Base-by-base conservation (phyloP, 2,888 invertebrate species). In the Sinhomidia bicolor region DNA sequence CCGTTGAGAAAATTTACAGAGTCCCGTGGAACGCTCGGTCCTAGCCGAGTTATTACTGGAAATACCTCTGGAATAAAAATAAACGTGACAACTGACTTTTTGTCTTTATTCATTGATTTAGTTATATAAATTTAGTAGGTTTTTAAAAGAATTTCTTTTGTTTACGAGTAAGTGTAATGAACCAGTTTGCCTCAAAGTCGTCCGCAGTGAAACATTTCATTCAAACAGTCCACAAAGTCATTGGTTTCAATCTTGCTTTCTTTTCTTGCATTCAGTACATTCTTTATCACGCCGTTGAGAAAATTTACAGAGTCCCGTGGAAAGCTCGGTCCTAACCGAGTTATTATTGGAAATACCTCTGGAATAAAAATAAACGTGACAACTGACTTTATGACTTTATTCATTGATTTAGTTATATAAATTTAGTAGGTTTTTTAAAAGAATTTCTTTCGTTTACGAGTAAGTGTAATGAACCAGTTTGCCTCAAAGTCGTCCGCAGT, bases 171-270 rank as follows among this genome's bases (percentile, higher is more conserved):
- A n/a, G n/a, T n/a, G 87, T 32, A 6, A 84, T 47, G 0, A 91
- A 36, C 86, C 89, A 54, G 47, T 89, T 89, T 1, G 23, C 12
- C 0, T 87, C 87, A 0, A 17, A 62, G 1, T 79, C 82, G 20
- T 90, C 89, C 1, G 26, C 29, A 41, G 26, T 57, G 84, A 23
- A 85, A 5, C 90, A 91, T 90, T 12, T 90, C 90, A 20, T 86
- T 89, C 1, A 91, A 79, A 36, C 62, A 60, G 26, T 90, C 91
- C 12, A 91, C 80, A 71, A 91, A 88, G 57, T 91, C 91, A 20
- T 86, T 86, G 23, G 78, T 10, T 74, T 54, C 81, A 4, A 79
- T 26, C 0, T 89, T 84, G 12, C 76, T 68, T 32, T 79, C 62
- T 1, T 80, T 80, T 20, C 88, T 85, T 41, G 74, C 57, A 44